Conservation (phyloP, 2,888 invertebrate genomes). For the Nycteola revayana region DNA sequence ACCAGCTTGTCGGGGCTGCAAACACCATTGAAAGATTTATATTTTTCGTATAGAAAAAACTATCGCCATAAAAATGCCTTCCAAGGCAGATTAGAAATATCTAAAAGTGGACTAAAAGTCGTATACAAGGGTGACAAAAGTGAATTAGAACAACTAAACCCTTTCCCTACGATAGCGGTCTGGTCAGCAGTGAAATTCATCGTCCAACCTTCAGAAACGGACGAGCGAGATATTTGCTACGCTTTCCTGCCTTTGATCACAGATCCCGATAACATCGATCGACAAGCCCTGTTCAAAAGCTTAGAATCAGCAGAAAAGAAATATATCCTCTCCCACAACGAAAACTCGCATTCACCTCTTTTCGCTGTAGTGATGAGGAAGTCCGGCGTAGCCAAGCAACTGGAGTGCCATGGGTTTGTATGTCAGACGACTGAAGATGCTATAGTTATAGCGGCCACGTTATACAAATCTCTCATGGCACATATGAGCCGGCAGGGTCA, state of each 20-base stretch:
- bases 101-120: conserved; percentile 87
- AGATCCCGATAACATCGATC: conserved; percentile 90
- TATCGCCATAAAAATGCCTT: conserved; percentile 75
- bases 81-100: conserved; percentile 85
- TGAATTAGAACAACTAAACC: conserved; percentile 86
- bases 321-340: conserved; percentile 80
- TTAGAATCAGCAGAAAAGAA: conserved; percentile 79
- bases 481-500: conserved; percentile 85
- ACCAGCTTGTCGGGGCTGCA: conserved; percentile 92
- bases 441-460: conserved; percentile 94
- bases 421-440: conserved; percentile 95
- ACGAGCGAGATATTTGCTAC: conserved; percentile 80
- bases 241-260: conserved; percentile 93
- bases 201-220: conserved; percentile 83
- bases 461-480: conserved; percentile 93
- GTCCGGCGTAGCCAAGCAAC: conserved; percentile 87
- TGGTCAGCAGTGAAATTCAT: conserved; percentile 96
- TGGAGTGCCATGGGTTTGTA: conserved; percentile 95
- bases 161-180: conserved; percentile 95
- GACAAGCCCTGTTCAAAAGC: conserved; percentile 84
- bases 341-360: conserved; percentile 89
- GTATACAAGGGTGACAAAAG: conserved; percentile 84
- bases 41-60: conserved; percentile 83
- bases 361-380: conserved; percentile 95
- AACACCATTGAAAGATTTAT: conserved; percentile 88